A percentile compares a stretch with the other conserved stretches of the same genome.
phyloP scores from a whole-genome alignment of 1,140 invertebrate genomes.

The Tetraneura akinire region DNA sequence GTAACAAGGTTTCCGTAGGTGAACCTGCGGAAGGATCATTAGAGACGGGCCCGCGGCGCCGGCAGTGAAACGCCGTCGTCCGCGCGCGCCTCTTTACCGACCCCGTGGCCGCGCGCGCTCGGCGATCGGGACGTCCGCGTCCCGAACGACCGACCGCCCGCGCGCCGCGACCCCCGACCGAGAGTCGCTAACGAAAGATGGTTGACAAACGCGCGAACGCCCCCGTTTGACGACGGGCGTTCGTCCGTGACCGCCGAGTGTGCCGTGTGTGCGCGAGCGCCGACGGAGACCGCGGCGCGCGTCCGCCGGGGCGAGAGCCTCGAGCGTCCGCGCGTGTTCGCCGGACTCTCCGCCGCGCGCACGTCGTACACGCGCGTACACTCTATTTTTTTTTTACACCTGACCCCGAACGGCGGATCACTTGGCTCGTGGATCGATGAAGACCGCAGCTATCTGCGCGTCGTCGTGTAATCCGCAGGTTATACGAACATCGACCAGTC shows the following conservation, averaged over 20 bases:
- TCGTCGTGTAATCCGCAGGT: slow-evolving; percentile 79
- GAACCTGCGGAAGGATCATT: slow-evolving; percentile 86
- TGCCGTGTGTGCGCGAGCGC: too few relatives aligned
- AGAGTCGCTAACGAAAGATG: not conserved
- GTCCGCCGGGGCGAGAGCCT: too few relatives aligned
- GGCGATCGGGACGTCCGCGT: not conserved
- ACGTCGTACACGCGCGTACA: too few relatives aligned
- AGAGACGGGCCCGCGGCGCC: slow-evolving; percentile 55
- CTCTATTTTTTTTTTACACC: not conserved
- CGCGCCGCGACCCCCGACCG: not conserved
- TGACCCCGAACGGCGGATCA: slow-evolving; percentile 69
- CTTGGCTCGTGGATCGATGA: slow-evolving; percentile 78
- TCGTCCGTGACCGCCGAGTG: too few relatives aligned
- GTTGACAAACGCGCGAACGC: too few relatives aligned
- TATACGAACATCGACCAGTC: slow-evolving; percentile 78
- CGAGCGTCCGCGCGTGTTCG: too few relatives aligned
- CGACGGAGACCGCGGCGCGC: too few relatives aligned
- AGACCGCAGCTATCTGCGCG: slow-evolving; percentile 80
- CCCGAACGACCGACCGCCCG: not conserved
- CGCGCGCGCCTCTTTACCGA: not conserved
- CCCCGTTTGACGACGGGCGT: too few relatives aligned
- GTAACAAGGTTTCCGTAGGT: slow-evolving; percentile 87
- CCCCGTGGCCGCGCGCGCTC: not conserved
- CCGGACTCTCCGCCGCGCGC: too few relatives aligned
- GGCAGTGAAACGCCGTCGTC: not conserved